A percentile compares a stretch with the other conserved stretches of the same genome.
Conservation (phyloP, 2,797 vertebrate species). For the Muraenolepis orangiensis region DNA sequence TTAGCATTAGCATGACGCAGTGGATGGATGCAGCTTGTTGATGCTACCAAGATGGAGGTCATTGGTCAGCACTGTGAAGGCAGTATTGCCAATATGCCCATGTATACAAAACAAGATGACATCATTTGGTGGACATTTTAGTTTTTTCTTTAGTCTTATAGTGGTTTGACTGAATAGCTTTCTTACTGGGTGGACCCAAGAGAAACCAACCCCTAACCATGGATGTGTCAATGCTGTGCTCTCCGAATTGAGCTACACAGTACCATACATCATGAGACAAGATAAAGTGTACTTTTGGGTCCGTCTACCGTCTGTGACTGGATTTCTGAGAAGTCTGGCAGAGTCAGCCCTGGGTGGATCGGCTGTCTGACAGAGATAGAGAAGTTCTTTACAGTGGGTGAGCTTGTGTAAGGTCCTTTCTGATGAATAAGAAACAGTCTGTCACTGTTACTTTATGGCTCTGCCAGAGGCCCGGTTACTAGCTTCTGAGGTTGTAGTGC, state of each 20-base stretch:
- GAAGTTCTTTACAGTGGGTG: background rate
- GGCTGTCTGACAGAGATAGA: background rate
- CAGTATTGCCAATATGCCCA: background rate
- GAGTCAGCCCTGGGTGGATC: background rate
- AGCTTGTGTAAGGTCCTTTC: background rate
- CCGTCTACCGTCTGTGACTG: background rate
- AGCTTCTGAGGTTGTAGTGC: background rate
- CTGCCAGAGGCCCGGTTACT: background rate
- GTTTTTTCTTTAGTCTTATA: too few species aligned
- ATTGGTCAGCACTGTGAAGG: background rate
- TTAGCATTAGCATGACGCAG: background rate
- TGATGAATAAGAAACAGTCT: background rate
- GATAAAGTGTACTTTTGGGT: background rate
- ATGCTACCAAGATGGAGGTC: background rate
- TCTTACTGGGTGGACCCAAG: too few species aligned
- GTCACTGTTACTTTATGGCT: background rate
- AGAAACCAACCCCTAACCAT: too few species aligned
- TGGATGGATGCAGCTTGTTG: background rate
- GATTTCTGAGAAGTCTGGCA: background rate
- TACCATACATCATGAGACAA: too few species aligned
- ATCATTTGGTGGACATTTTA: background rate
- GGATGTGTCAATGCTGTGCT: background rate
- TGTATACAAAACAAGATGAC: background rate
- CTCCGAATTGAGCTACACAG: background rate
- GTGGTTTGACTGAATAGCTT: too few species aligned